Evolutionary conservation across 2,797 vertebrate species (phyloP), one percentile per base, ranked within the genome.

Genomic region (Bryconaethiops microstoma): DNA sequence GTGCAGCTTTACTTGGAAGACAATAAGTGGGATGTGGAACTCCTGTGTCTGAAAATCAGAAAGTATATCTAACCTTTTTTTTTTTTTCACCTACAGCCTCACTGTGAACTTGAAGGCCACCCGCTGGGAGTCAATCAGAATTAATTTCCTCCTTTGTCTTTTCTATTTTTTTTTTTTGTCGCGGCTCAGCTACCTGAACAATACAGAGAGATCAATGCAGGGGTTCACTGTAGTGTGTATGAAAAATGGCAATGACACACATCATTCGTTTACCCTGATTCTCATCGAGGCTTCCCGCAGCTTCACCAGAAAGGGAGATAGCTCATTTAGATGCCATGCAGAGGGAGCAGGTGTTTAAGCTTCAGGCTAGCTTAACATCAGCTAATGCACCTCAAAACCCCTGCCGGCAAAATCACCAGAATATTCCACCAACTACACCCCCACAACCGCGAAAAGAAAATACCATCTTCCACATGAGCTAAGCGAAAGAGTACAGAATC

Each of bases 281-380:
- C 73, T 83, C 65, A 39, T 23, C 52, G 35, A 80, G 70, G 68
- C 45, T 73, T 77, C 80, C 74, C 45, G 60, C 70, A 54, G 85
- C 67, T 73, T 75, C 1, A 57, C 8, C 45, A 55, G 50, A 78
- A 54, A 79, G 25, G 45, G 25, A 67, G 67, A 63, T 42, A 65
- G 74, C 80, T 84, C 54, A 82, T 84, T 86, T 82, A 82, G 74
- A 82, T 82, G 77, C 71, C 39, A 72, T 71, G 65, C 71, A 74
- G 71, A 17, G 75, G 83, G 67, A 84, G 85, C 83, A 86, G 83
- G 83, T 84, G 85, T 74, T 72, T 74, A n/a, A 77, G 83, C 80
- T 78, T 86, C 82, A 82, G 85, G 82, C 74, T 82, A 80, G 75
- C 29, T 76, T 81, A 83, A 76, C 75, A 73, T 82, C 80, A 82